Evolutionary conservation across 2,797 vertebrate species (phyloP), one percentile per base, ranked within the genome.

Genomic region (Coregonus sp.): DNA sequence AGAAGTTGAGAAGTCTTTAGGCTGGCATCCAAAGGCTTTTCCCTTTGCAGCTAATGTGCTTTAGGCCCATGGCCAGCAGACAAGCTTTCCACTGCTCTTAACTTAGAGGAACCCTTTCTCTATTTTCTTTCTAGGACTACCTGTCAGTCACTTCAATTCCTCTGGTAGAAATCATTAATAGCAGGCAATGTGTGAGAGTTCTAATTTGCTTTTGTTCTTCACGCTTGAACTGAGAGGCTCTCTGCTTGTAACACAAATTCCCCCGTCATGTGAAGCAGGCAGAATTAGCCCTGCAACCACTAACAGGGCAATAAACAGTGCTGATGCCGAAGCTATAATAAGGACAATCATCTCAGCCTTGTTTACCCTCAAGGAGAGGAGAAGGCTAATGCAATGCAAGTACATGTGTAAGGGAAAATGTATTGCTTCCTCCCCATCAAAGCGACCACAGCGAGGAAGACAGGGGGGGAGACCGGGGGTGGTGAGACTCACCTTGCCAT

Each of bases 151-250:
- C 86, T 89, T 86, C 88, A 92, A 92, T 91, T 94, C 92, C 89
- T 93, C 90, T 88, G 77, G 89, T 93, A 92, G 90, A 91, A 93
- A 94, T 94, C 94, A 94, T 94, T 94, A 94, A 93, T 94, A 89
- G 82, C 84, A 83, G 88, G 86, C 88, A 84, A 90, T 93, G 9
- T 47, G 40, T 47, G 40, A 47, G 40, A 12, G 40, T 11, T 47
- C 40, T 47, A 47, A 47, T 47, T 47, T 47, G 40, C 40, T 47
- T 47, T 47, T 47, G 93, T 92, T 94, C 93, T 94, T 94, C 94
- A 94, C 90, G 92, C 92, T 89, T 94, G 86, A 90, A 91, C 90
- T 88, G 87, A 86, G 89, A 89, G 84, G 90, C 89, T 89, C 92
- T 92, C 88, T 88, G 84, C 92, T 92, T 90, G 90, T 93, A 92